phyloP scores from a whole-genome alignment of 2,888 invertebrate species.

The Drosophila lacicola region DNA sequence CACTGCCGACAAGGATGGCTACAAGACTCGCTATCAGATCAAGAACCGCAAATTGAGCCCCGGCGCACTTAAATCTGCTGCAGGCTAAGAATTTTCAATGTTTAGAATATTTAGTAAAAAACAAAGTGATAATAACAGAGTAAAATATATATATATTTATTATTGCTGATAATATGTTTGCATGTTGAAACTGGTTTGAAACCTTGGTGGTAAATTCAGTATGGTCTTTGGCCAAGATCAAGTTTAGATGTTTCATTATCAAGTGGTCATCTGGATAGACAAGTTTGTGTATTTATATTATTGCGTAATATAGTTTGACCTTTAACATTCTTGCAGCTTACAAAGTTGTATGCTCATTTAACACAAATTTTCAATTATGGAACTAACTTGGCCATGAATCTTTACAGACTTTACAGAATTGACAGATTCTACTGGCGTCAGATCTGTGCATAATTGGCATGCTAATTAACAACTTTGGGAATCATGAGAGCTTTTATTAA shows the following conservation, averaged over 20 bases:
- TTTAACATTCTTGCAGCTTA: constrained; percentile 32
- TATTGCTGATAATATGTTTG: constrained; percentile 19
- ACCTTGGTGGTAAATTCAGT: constrained; percentile 23
- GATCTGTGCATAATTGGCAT: constrained; percentile 31
- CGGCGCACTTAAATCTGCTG: constrained; percentile 74
- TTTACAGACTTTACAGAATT: constrained; percentile 1
- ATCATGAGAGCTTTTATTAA: constrained; percentile 30
- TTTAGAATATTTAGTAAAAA: constrained; percentile 11
- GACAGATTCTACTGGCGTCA: neutral
- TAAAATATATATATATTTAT: constrained; percentile 20
- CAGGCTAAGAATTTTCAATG: constrained; percentile 66
- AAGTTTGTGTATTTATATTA: constrained; percentile 39
- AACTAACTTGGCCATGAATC: constrained; percentile 9
- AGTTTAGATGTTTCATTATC: constrained; percentile 54
- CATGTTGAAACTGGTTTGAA: constrained; percentile 59
- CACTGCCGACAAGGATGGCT: constrained; percentile 85
- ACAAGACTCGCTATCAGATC: constrained; percentile 80
- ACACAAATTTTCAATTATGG: neutral
- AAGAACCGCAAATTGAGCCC: constrained; percentile 82
- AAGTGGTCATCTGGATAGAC: constrained; percentile 51
- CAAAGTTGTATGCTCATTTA: constrained; percentile 1
- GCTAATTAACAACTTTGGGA: constrained; percentile 23
- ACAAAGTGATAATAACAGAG: constrained; percentile 26
- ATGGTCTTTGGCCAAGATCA: constrained; percentile 58
- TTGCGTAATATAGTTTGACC: constrained; percentile 61